Base-by-base conservation (phyloP, 1,140 invertebrate species). In the Trichomalopsis sarcophagae region DNA sequence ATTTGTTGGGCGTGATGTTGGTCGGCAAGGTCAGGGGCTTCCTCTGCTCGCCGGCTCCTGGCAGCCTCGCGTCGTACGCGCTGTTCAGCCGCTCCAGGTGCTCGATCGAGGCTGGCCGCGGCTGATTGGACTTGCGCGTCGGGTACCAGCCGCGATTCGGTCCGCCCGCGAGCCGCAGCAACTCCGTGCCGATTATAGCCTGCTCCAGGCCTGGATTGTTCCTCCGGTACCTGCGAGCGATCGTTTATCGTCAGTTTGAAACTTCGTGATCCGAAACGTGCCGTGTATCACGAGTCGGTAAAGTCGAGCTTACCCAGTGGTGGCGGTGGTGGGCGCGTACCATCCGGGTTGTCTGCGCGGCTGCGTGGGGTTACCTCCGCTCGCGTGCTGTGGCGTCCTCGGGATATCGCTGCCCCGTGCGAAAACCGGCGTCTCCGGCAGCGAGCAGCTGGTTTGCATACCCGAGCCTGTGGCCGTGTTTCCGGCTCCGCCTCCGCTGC, bases 121-220 rank as follows among this genome's bases (percentile, higher is more conserved):
- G 93, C 68, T 93, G 93, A 82, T 91, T 93, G 27, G 89, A 89
- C 40, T 92, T 92, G 55, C 92, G 90, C 90, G 95, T 95, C 0
- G 96, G 97, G 91, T 97, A 97, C 97, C 97, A 97, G 84, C 97
- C 97, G 69, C 97, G 94, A 40, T 96, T 96, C 1, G 97, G 96
- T 0, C 96, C 96, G 1, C 97, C 97, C 2, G 95, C 95, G 84
- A 97, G 91, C 86, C 96, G 94, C 80, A 97, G 93, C 87, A 97
- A 92, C 89, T 97, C 97, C 10, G 96, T 96, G 17, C 96, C 96
- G 40, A 95, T 95, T 87, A 96, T 94, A 9, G 95, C 96, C 88
- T 96, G 95, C 85, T 94, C 94, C 86, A 95, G 91, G 33, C 95
- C 95, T 0, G 94, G 94, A 73, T 95, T 95, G 79, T 96, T 95